These are phyloP conservation scores for Folsomia manolachei DNA, from an alignment of 2,888 invertebrate genomes.

Conservation along the genomic window DNA sequence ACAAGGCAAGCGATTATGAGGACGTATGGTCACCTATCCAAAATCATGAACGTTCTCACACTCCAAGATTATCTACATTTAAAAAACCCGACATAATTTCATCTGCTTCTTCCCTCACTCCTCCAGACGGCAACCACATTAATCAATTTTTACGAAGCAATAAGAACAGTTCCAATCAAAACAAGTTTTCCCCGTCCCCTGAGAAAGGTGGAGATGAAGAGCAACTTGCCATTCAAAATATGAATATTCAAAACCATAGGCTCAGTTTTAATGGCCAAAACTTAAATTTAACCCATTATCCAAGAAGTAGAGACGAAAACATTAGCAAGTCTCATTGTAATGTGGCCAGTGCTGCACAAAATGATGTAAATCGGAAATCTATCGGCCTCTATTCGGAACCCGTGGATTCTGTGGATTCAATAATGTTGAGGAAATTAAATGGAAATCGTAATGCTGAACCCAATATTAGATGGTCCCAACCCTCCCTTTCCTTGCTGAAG, in stretches of 20 bases:
- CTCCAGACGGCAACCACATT: constrained; percentile 37
- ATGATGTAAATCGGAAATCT: constrained; percentile 25
- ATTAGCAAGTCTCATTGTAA: constrained; percentile 23
- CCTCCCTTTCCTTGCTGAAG: constrained; percentile 43
- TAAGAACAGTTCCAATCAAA: background rate
- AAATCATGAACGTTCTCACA: constrained; percentile 41
- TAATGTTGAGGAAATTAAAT: constrained; percentile 42
- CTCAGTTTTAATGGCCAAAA: constrained; percentile 46
- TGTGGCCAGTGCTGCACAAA: constrained; percentile 22
- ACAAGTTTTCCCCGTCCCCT: background rate
- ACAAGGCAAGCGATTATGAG: constrained; percentile 92
- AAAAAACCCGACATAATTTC: constrained; percentile 50
- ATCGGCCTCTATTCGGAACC: constrained; percentile 48
- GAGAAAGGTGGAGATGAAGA: background rate
- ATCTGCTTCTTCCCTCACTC: constrained; percentile 42
- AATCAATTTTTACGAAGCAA: background rate
- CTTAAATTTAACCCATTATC: constrained; percentile 39
- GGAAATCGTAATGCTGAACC: constrained; percentile 48
- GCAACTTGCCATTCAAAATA: background rate
- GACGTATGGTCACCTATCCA: constrained; percentile 70
- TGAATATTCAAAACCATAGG: constrained; percentile 41
- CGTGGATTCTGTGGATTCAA: constrained; percentile 48
- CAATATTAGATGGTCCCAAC: constrained; percentile 49
- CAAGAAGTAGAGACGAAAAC: constrained; percentile 28
- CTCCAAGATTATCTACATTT: constrained; percentile 48